Evolutionary conservation across 2,888 invertebrate species (phyloP), one percentile per base, ranked within the genome.

Genomic region (Dicyrtomina minuta): DNA sequence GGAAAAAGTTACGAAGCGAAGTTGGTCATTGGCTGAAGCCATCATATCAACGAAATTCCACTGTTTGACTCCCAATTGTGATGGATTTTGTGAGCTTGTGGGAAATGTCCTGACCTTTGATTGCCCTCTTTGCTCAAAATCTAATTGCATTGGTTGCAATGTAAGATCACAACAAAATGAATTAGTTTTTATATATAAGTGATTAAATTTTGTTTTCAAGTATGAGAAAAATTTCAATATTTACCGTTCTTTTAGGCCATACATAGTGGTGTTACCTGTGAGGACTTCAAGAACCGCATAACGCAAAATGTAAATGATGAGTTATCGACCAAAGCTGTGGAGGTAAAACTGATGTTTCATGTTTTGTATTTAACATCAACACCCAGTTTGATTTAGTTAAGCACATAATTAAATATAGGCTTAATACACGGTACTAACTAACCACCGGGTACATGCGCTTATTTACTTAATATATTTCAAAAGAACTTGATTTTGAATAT

Each of bases 71-170:
- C 88, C 90, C 0, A 91, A 95, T 82, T 96, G 95, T 80, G 86
- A 85, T 56, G 93, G 93, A 2, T 95, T 93, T 92, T 93, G 93
- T 79, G 88, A 92, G 74, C 91, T 89, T 80, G 93, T 93, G 77
- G 92, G 92, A 74, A 89, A 90, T 74, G 92, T 92, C 56, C 89
- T 89, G 80, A 86, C 88, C 78, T 95, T 94, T 81, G 84, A 86
- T 41, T 95, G 95, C 80, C 91, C 91, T 0, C 90, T 92, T 27
- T 95, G 95, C 82, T 84, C 85, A 70, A 86, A 85, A 70, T 86
- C 85, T 62, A 95, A 93, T 83, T 95, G 95, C 81, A 86, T 95
- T 71, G 90, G 90, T 0, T 95, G 94, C 83, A 64, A 70, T 0
- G 76, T 73, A 66, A 64, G 62, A 24, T n/a, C n/a, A 13, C 26